Conservation (phyloP, 1,140 invertebrate genomes). For the Micrasema longulum region DNA sequence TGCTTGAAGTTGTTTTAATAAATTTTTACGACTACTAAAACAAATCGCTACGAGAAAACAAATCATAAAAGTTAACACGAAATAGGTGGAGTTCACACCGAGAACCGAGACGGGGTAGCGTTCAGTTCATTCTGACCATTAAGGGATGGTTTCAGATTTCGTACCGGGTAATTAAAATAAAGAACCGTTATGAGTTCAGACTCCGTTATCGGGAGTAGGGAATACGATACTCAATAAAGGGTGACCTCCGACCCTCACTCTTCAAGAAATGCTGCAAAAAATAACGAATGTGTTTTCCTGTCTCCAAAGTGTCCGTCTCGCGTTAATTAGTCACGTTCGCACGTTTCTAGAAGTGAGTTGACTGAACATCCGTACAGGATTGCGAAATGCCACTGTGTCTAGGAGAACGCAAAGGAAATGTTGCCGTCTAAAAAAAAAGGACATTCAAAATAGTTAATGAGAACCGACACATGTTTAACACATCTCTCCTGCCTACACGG, state of each 20-base stretch:
- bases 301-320: conserved; percentile 9
- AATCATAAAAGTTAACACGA: conserved; percentile 10
- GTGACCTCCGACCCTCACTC: conserved; percentile 39
- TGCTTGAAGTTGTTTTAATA: conserved; percentile 8
- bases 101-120: conserved; percentile 42
- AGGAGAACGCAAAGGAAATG: conserved; percentile 44
- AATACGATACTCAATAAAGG: conserved; percentile 49
- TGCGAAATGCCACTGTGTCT: conserved; percentile 50
- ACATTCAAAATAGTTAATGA: conserved; percentile 52
- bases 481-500: conserved; percentile 51
- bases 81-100: neutral
- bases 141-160: conserved; percentile 29
- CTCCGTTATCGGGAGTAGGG: conserved; percentile 36
- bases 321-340: conserved; percentile 25
- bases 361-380: too few relatives aligned
- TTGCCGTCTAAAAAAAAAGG: conserved; percentile 42
- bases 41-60: conserved; percentile 18
- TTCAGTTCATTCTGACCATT: conserved; percentile 23
- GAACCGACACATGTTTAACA: conserved; percentile 54
- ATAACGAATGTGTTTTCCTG: conserved; percentile 1
- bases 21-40: conserved; percentile 11
- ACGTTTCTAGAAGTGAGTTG: conserved; percentile 1
- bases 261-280: conserved; percentile 20
- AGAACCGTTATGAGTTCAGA: conserved; percentile 43
- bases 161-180: conserved; percentile 1